A percentile compares a stretch with the other conserved stretches of the same genome.
Conservation (phyloP, 2,113 vertebrate species). For the Cariama cristata region DNA sequence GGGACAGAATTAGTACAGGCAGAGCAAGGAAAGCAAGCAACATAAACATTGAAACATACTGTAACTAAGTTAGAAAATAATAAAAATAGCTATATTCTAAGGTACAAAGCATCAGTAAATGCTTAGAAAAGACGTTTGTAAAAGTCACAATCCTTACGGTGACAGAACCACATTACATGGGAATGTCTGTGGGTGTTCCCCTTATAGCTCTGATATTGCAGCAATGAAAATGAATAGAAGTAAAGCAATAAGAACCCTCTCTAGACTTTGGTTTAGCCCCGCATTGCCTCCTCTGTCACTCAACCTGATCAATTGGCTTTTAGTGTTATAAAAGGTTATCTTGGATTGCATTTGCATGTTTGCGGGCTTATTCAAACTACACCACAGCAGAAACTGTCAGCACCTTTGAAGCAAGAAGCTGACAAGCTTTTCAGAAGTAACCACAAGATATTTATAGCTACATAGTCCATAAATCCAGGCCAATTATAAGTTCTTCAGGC, state of each 20-base stretch:
- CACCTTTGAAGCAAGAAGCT: background rate
- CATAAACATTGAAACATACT: background rate
- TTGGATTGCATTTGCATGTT: background rate
- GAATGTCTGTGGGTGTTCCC: background rate
- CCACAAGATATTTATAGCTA: background rate
- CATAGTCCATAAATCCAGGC: background rate
- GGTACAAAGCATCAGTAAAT: background rate
- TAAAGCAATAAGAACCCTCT: background rate
- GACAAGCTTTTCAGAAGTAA: background rate
- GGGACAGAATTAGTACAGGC: background rate
- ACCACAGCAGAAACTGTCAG: background rate
- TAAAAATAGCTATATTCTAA: background rate
- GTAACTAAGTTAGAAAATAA: background rate
- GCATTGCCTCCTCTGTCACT: background rate
- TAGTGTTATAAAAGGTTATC: background rate
- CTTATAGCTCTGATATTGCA: background rate
- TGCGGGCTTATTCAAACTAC: background rate
- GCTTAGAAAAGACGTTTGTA: background rate
- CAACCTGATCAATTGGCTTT: background rate
- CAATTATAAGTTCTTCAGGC: background rate
- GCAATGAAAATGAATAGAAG: background rate
- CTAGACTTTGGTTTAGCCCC: background rate
- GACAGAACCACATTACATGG: background rate
- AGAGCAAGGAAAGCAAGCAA: background rate
- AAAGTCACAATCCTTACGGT: background rate